A percentile compares a stretch with the other conserved stretches of the same genome.
phyloP scores from a whole-genome alignment of 2,888 invertebrate genomes.

The Dryobota labecula region DNA sequence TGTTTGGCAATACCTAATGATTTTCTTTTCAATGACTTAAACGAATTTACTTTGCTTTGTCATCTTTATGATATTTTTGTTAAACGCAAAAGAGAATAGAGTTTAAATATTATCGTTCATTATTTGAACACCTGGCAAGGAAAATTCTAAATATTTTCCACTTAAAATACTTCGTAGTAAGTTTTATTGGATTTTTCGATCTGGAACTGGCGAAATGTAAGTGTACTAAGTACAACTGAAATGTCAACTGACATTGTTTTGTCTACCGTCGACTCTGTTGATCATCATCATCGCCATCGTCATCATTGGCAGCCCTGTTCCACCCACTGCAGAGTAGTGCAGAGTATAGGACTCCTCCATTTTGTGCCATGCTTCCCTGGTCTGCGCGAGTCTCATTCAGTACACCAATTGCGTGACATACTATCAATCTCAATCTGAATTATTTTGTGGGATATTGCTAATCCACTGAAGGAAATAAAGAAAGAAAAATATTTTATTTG shows the following conservation, averaged over 20 bases:
- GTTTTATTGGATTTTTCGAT: background rate
- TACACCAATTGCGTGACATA: too few relatives aligned
- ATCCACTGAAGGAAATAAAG: too few relatives aligned
- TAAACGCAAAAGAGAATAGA: background rate
- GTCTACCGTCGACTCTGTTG: background rate
- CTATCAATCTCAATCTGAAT: too few relatives aligned
- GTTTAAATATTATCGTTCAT: background rate
- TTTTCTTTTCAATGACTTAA: constrained; percentile 30
- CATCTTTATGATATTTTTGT: constrained; percentile 11
- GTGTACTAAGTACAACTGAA: too few relatives aligned
- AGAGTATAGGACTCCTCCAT: too few relatives aligned
- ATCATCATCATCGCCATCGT: too few relatives aligned
- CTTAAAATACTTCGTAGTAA: background rate
- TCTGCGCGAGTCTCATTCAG: too few relatives aligned
- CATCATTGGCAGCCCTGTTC: too few relatives aligned
- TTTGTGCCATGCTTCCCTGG: too few relatives aligned
- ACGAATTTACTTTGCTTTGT: constrained; percentile 3
- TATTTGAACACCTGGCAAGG: constrained; percentile 21
- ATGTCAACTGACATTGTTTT: background rate
- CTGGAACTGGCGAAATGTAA: background rate
- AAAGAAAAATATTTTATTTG: too few relatives aligned
- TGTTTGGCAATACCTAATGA: constrained; percentile 6
- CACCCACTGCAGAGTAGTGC: too few relatives aligned
- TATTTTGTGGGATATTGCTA: too few relatives aligned
- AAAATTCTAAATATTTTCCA: background rate